A percentile compares a stretch with the other conserved stretches of the same genome.
Evolutionary conservation across 37 sponge, comb jelly and placozoan species (phyloP).

Genomic region (Spongilla lacustris): DNA sequence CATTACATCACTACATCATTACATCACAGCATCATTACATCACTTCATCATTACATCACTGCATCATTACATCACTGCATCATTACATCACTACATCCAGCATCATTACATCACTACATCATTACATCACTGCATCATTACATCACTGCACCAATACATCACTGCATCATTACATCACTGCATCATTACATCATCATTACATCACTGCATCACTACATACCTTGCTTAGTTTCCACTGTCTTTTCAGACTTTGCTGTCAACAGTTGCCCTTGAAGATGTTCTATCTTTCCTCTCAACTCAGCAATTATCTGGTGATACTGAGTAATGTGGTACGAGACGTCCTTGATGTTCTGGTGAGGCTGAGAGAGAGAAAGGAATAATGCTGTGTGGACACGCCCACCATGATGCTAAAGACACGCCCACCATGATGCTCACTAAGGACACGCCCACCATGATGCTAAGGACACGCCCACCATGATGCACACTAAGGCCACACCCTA

Average conservation of each 20-base stretch:
- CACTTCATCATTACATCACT: too few species aligned
- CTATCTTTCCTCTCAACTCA: slow-evolving; percentile 62
- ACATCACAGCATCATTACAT: neutral
- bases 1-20: neutral
- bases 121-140: too few species aligned
- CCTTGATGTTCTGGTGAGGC: slow-evolving; percentile 64
- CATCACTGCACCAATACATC: too few species aligned
- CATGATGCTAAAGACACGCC: neutral
- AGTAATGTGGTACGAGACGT: slow-evolving; percentile 73
- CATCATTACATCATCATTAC: too few species aligned
- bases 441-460: neutral
- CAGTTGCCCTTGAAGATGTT: slow-evolving; percentile 40
- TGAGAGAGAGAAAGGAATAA: neutral
- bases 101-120: too few species aligned
- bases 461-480: neutral
- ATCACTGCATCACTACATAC: neutral
- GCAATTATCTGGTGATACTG: slow-evolving; percentile 79
- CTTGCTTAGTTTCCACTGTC: neutral
- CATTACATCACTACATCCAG: too few species aligned
- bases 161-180: too few species aligned
- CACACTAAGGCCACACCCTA: neutral
- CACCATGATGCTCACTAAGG: neutral
- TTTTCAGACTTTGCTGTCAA: neutral
- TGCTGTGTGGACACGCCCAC: neutral
- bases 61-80: too few species aligned